Conservation (phyloP, 2,888 invertebrate species). For the Aporophyla nigra region DNA sequence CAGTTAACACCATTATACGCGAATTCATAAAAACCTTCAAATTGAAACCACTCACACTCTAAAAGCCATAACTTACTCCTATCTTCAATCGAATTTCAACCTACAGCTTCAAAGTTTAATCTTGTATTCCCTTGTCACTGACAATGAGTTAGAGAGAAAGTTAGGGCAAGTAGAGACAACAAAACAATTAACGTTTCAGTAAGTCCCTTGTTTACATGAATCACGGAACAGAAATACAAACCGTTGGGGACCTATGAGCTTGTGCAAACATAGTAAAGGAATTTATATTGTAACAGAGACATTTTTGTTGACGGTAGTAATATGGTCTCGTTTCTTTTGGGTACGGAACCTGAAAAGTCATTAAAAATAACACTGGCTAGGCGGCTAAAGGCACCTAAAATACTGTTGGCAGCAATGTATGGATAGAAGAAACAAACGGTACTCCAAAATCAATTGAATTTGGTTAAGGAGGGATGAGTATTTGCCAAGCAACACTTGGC, state of each 20-base stretch:
- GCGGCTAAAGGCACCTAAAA: not conserved
- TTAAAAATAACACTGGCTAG: not conserved
- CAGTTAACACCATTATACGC: slow-evolving; percentile 34
- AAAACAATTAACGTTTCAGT: slow-evolving; percentile 45
- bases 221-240: slow-evolving; percentile 15
- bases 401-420: not conserved
- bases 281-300: not conserved
- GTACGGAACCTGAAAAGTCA: not conserved
- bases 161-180: slow-evolving; percentile 11
- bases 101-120: not conserved
- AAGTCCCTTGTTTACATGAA: slow-evolving; percentile 33
- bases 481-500: slow-evolving; percentile 25
- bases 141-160: not conserved
- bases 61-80: not conserved
- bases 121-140: not conserved
- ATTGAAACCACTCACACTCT: not conserved
- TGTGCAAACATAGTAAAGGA: not conserved
- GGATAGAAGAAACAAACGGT: not conserved
- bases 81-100: slow-evolving; percentile 4
- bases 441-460: slow-evolving; percentile 1
- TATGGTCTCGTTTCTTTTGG: too few relatives aligned
- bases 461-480: not conserved
- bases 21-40: slow-evolving; percentile 25
- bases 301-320: not conserved
- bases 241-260: not conserved